A percentile compares a stretch with the other conserved stretches of the same genome.
Conservation (phyloP, 2,888 invertebrate species). For the Diloba caeruleocephala region DNA sequence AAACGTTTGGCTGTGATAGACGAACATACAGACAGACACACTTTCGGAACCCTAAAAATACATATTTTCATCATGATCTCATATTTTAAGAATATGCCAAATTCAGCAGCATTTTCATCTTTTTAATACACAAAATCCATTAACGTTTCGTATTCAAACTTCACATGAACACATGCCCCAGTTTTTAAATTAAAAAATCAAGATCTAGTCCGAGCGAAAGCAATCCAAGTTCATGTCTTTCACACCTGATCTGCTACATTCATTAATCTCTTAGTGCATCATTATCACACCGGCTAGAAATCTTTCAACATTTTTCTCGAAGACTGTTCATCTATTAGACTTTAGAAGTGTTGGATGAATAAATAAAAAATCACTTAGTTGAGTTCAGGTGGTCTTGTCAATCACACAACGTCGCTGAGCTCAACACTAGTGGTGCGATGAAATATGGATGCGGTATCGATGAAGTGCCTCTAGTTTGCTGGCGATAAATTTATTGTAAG, state of each 20-base stretch:
- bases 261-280: constrained; percentile 48
- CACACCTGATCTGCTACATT: constrained; percentile 26
- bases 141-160: no score
- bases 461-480: constrained; percentile 20
- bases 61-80: no score
- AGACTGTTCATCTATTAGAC: constrained; percentile 41
- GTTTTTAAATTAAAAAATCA: constrained; percentile 14
- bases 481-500: constrained; percentile 41
- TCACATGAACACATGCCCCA: constrained; percentile 22
- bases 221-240: constrained; percentile 20
- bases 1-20: no score
- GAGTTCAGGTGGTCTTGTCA: constrained; percentile 57
- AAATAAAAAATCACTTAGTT: constrained; percentile 60
- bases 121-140: no score
- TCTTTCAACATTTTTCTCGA: constrained; percentile 38
- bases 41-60: no score
- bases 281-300: constrained; percentile 47
- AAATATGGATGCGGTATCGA: constrained; percentile 49
- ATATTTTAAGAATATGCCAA: no score
- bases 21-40: no score
- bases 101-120: no score
- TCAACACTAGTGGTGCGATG: constrained; percentile 29
- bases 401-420: constrained; percentile 44
- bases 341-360: constrained; percentile 48
- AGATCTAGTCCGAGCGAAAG: constrained; percentile 1